phyloP scores from a whole-genome alignment of 2,113 vertebrate species.

The Erinaceus europaeus region DNA sequence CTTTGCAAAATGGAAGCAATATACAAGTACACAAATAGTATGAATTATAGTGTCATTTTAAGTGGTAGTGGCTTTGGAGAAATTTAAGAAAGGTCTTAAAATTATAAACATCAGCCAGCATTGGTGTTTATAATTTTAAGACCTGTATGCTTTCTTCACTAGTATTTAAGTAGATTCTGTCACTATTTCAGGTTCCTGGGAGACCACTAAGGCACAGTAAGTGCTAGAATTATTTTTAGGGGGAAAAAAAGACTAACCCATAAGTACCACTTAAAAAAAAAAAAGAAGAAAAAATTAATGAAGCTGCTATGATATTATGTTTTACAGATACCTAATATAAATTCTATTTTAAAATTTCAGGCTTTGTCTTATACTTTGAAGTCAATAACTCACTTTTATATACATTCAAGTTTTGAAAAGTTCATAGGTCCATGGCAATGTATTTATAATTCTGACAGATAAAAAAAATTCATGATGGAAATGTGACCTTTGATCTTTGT shows the following conservation, averaged over 20 bases:
- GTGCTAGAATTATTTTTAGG: slow-evolving; percentile 47
- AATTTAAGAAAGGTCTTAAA: no score
- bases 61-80: no score
- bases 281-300: slow-evolving; percentile 34
- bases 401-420: not conserved
- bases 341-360: not conserved
- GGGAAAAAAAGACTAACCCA: slow-evolving; percentile 53
- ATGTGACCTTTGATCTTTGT: not conserved
- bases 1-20: no score
- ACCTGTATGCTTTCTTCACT: no score
- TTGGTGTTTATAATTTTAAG: no score
- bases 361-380: not conserved
- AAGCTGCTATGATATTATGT: not conserved
- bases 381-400: not conserved
- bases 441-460: not conserved
- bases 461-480: not conserved
- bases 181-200: slow-evolving; percentile 29
- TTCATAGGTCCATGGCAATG: not conserved
- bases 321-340: not conserved
- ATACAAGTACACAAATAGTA: no score
- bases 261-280: no score
- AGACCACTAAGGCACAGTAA: slow-evolving; percentile 31
- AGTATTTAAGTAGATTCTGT: slow-evolving; percentile 37
- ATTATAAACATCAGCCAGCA: no score
- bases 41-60: no score